phyloP scores from a whole-genome alignment of 2,888 invertebrate genomes.

The Philonicus albiceps region DNA sequence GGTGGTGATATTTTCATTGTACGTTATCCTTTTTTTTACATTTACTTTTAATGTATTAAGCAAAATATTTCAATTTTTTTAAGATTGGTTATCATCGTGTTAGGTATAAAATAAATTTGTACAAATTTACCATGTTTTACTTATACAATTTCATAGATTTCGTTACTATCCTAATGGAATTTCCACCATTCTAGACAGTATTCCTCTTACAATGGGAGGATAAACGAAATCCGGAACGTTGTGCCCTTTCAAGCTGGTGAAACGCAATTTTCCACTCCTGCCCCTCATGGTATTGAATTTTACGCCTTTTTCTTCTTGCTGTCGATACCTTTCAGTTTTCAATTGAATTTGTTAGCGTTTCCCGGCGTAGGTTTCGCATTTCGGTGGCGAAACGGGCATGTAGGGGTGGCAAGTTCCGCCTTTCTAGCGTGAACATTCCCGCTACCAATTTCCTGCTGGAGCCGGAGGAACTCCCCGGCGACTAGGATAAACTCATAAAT shows the following conservation, averaged over 20 bases:
- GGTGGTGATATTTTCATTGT: too few species aligned
- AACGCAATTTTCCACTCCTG: constrained; percentile 19
- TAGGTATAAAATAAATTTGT: background rate
- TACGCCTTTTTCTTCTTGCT: background rate
- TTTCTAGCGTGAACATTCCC: background rate
- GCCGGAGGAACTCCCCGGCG: background rate
- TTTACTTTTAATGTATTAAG: too few species aligned
- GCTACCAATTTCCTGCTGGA: background rate
- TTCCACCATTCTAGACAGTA: background rate
- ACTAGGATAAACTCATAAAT: constrained; percentile 30
- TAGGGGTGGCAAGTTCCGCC: background rate
- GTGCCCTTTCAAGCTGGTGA: background rate
- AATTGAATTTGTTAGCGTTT: constrained; percentile 14
- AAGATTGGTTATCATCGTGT: background rate
- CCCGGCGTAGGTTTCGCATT: background rate
- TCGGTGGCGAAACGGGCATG: background rate
- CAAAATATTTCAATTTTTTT: too few species aligned
- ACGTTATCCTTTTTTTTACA: too few species aligned
- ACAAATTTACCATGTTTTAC: background rate
- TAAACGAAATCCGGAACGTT: background rate
- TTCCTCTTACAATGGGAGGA: background rate
- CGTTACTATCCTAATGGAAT: background rate
- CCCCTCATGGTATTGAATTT: background rate
- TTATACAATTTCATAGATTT: background rate
- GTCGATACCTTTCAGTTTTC: constrained; percentile 33